Conservation (phyloP, 2,888 invertebrate species). For the Diploptera punctata region DNA sequence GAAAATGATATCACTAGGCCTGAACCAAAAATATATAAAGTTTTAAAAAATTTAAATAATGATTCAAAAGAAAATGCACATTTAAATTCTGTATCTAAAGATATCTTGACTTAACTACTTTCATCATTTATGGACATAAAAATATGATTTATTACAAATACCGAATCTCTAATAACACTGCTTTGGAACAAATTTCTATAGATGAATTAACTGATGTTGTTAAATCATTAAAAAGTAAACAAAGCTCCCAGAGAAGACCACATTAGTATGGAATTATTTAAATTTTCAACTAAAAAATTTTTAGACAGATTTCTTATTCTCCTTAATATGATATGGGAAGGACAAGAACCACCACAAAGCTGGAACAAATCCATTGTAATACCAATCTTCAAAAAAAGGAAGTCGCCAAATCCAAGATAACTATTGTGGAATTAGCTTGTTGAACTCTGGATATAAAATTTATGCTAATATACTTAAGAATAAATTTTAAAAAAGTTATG, state of each 20-base stretch:
- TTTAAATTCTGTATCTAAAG: background rate
- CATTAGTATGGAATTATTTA: background rate
- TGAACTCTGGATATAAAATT: background rate
- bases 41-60: background rate
- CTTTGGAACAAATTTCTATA: background rate
- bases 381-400: background rate
- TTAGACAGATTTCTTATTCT: background rate
- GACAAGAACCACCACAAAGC: background rate
- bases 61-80: background rate
- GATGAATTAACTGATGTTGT: background rate
- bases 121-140: background rate
- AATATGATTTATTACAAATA: background rate
- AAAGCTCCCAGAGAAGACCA: background rate
- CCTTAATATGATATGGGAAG: background rate
- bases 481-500: background rate
- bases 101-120: background rate
- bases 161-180: background rate
- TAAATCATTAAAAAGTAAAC: background rate
- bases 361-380: background rate
- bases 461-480: background rate
- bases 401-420: background rate
- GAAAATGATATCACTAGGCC: background rate
- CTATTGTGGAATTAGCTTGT: background rate
- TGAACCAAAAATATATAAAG: background rate
- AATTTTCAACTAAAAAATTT: background rate